Evolutionary conservation across 2,113 vertebrate genomes (phyloP), one percentile per base, ranked within the genome.

Genomic region (Oreochromis tanganicae): DNA sequence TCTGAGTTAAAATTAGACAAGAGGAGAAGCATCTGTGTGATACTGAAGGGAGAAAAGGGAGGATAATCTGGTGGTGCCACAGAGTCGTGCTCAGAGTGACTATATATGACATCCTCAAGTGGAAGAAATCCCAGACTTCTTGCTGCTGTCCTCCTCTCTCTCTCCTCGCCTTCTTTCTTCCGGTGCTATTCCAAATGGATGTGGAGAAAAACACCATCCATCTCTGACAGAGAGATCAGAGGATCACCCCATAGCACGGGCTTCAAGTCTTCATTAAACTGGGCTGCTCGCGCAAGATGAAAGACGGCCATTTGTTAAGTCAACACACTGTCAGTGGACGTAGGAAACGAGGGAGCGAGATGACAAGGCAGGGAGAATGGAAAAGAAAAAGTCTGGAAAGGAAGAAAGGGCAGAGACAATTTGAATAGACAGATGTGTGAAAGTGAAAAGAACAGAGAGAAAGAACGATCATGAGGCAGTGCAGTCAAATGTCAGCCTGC

Each of bases 1-100:
- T 75, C 55, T 4, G 80, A 92, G 92, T 91, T 94, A 90, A 92
- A 93, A 93, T 93, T 92, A 94, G 83, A 88, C 89, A n/a, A 78
- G 81, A 78, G 3, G 50, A 82, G 66, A 84, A 80, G 87, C 78
- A 54, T 81, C 87, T 79, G 55, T 92, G 88, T 85, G 66, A 90
- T 82, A 14, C 63, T 19, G 50, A 48, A 71, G 55, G 82, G 14
- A 56, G 85, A 82, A 38, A 32, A 83, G 54, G 52, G 61, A 27
- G 34, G 82, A 48, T 85, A 46, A 92, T 91, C 66, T 86, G 63
- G 55, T 9, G n/a, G 48, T 55, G 71, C 46, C 46, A 68, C 4
- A 12, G 52, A 87, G 61, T 88, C 29, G 5, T 16, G 85, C 27
- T 80, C 27, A 6, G 9, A 6, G 78, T 84, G 50, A 48, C 85